phyloP scores from a whole-genome alignment of 2,113 vertebrate genomes.

The Entelurus aequoreus region DNA sequence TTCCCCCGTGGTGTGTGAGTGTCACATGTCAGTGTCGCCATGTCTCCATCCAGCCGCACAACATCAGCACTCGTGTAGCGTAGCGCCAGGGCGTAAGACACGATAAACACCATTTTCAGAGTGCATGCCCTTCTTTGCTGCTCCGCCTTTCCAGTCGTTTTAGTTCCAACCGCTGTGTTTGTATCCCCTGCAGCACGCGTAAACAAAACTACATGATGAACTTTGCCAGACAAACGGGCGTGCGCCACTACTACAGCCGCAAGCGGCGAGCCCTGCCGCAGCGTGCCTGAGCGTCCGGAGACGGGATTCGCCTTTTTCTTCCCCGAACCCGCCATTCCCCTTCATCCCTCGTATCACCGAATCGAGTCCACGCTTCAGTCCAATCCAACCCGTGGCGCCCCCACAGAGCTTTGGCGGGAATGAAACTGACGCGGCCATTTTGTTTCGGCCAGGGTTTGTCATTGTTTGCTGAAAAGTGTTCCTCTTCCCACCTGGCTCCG shows the following conservation, averaged over 20 bases:
- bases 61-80: conserved; percentile 33
- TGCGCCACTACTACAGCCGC: conserved; percentile 97
- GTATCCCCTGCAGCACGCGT: conserved; percentile 82
- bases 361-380: conserved; percentile 46
- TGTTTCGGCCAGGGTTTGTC: conserved; percentile 57
- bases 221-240: conserved; percentile 95
- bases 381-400: conserved; percentile 48
- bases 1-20: conserved; percentile 55
- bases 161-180: conserved; percentile 62
- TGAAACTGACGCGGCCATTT: conserved; percentile 60
- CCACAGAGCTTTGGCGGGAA: conserved; percentile 37
- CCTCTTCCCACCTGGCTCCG: conserved; percentile 40
- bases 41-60: conserved; percentile 43
- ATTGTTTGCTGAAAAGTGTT: conserved; percentile 60
- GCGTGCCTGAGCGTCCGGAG: conserved; percentile 74
- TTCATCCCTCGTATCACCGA: conserved; percentile 50
- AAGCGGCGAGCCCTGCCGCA: conserved; percentile 91
- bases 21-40: conserved; percentile 20
- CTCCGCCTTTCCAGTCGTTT: conserved; percentile 15
- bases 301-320: conserved; percentile 52
- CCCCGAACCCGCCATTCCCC: conserved; percentile 55
- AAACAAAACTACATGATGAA: conserved; percentile 99
- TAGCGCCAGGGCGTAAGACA: conserved; percentile 29
- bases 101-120: too few species aligned
- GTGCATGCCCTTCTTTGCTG: conserved; percentile 6